Base-by-base conservation (phyloP, 2,113 vertebrate genomes). In the Petaurus breviceps region DNA sequence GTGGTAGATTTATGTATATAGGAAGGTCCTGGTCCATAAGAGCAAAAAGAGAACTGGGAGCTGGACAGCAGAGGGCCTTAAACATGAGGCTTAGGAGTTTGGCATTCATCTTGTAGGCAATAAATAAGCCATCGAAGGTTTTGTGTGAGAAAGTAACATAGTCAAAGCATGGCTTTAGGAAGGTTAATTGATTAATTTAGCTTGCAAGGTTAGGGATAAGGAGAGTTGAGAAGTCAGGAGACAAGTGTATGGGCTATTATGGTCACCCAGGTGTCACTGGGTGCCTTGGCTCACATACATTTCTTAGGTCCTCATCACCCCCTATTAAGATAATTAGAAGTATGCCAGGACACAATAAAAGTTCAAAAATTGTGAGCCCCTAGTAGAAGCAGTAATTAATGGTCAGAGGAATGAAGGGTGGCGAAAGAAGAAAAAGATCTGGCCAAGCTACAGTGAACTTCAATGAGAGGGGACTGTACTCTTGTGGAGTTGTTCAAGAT, bases 401-500 rank as follows among this genome's bases (percentile, higher is more conserved):
- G 31, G 57, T 3, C 57, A 68, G 57, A n/a, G 37, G n/a, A 84
- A 19, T 61, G 26, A 28, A 61, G 10, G 28, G 57, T 37, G 24
- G 95, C 3, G 50, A n/a, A n/a, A 91, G 68, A 23, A 8, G 46
- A 92, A 51, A 92, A 90, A 14, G 0, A n/a, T 54, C 12, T 8
- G 0, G 89, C 37, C 22, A 49, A 95, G 37, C 52, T 95, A 89
- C 92, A 55, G 43, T 57, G 24, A 11, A 37, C 91, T 50, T 84
- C 68, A n/a, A 84, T 84, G 68, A 22, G 68, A 84, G 68, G n/a
- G n/a, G 2, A 55, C 26, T 46, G 19, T 43, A 84, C 31, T 94
- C 91, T 94, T 55, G 25, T 92, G 94, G 43, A 90, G 25, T 31
- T 92, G 3, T 95, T 95, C 26, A 91, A 43, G 95, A 91, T 47